Evolutionary conservation across 2,797 vertebrate genomes (phyloP), one percentile per base, ranked within the genome.

Genomic region (Etheostoma nigrum): DNA sequence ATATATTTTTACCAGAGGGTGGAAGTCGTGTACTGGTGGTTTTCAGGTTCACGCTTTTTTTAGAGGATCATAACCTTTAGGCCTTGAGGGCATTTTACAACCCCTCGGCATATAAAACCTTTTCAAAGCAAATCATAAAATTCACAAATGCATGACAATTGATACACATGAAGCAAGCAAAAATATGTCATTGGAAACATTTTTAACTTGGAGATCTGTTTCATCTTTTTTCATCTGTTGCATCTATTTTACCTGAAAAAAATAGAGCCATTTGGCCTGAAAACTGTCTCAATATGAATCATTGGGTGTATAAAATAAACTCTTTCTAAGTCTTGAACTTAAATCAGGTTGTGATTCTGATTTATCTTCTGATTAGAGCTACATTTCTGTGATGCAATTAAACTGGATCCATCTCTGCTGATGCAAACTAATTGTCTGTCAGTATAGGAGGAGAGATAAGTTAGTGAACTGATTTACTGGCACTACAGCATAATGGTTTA

Each of bases 111-210:
- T 49, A 69, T 64, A 23, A 74, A 74, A 77, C 44, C 4, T 60
- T 40, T 44, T 63, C 16, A 66, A 76, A 78, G 57, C n/a, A 78
- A 76, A 70, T 63, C 27, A 66, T 53, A 73, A 75, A 84, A 52
- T 49, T 59, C 19, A 53, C n/a, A 68, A 44, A 63, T 58, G 54
- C 36, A 36, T 23, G 60, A 36, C 54, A 51, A 49, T 58, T 36
- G 8, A 23, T 18, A 15, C 33, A 30, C 30, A 30, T 30, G 4
- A 27, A 27, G 30, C 30, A 30, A 16, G 52, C 36, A 57, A 48
- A 55, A 19, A 45, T 15, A 1, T 2, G 33, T 51, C 23, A 16
- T 9, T 66, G 25, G 47, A 27, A 25, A 52, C 12, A 1, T 72
- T 72, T 47, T 21, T 13, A 49, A 15, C 48, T 30, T 25, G 11